phyloP scores from a whole-genome alignment of 92 coral and sea anemone genomes.

The Phymanthus crucifer region DNA sequence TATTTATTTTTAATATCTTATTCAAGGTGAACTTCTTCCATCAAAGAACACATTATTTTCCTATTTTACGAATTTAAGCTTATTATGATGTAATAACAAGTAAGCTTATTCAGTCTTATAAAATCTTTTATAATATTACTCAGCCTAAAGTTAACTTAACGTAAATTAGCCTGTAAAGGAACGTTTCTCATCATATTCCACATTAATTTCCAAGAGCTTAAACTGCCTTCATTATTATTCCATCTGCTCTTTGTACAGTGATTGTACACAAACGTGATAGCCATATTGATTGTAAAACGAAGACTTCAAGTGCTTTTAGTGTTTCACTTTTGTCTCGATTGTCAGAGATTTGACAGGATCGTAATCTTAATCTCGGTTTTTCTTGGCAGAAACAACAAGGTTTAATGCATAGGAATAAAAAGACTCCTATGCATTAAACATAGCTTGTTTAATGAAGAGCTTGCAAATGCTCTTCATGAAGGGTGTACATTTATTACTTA shows the following conservation, averaged over 20 bases:
- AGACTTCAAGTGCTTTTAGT: not conserved
- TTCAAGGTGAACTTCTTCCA: too few relatives aligned
- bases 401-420: not conserved
- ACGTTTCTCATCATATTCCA: not conserved
- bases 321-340: not conserved
- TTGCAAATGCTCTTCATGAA: not conserved
- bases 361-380: too few relatives aligned
- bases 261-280: not conserved
- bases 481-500: not conserved
- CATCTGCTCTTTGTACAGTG: not conserved
- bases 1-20: not conserved
- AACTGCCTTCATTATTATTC: not conserved
- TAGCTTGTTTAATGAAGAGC: not conserved
- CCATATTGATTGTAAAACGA: not conserved
- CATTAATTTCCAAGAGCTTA: not conserved
- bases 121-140: too few relatives aligned
- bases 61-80: too few relatives aligned
- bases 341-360: not conserved
- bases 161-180: not conserved
- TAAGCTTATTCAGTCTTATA: too few relatives aligned
- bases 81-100: too few relatives aligned
- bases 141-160: not conserved
- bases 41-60: too few relatives aligned
- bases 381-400: not conserved
- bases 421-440: too few relatives aligned